A percentile compares a stretch with the other conserved stretches of the same genome.
Conservation (phyloP, 2,888 invertebrate genomes). For the Tribolium freemani region DNA sequence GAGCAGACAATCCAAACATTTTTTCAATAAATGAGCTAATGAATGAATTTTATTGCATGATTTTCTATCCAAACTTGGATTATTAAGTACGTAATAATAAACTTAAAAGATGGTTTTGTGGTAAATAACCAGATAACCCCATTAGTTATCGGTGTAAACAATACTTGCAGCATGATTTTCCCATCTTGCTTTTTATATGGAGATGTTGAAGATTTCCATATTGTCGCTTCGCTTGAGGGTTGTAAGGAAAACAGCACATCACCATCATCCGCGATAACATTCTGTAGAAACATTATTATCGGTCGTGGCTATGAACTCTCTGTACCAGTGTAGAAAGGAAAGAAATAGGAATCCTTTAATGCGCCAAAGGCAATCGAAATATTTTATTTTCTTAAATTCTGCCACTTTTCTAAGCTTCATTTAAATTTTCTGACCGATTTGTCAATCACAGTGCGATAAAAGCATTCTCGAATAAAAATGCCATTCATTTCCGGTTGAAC, state of each 20-base stretch:
- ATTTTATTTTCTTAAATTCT: no score
- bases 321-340: background rate
- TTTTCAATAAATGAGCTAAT: no score
- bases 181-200: conserved; percentile 16
- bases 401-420: no score
- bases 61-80: no score
- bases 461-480: background rate
- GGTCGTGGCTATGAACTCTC: background rate
- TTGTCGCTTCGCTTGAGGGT: conserved; percentile 9
- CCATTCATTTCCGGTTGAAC: no score
- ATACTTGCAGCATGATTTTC: background rate
- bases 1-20: no score
- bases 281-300: conserved; percentile 10
- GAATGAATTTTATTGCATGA: no score
- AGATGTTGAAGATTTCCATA: conserved; percentile 17
- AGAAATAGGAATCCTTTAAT: background rate
- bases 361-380: no score
- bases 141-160: background rate
- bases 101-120: no score
- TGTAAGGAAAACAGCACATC: conserved; percentile 6
- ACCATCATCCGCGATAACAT: conserved; percentile 12
- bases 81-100: no score
- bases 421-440: no score
- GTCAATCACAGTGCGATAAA: background rate
- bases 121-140: background rate